Conservation (phyloP, 1,140 invertebrate species). For the Macrosteles quadrilineatus region DNA sequence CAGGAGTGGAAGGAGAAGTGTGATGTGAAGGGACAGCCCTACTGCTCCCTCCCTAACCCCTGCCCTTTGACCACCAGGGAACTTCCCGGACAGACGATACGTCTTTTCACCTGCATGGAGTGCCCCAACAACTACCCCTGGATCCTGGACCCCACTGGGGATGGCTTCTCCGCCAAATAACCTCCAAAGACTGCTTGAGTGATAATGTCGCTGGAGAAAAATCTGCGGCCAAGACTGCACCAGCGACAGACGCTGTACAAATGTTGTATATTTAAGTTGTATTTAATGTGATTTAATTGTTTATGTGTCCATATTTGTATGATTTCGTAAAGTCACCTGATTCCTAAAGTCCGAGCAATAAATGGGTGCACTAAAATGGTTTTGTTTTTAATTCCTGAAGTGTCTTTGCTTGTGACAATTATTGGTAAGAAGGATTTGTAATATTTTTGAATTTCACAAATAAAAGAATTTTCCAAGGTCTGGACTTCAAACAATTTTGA, state of each 20-base stretch:
- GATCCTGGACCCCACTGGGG: slow-evolving; percentile 92
- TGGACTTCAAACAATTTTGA: too few relatives aligned
- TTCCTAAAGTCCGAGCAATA: too few relatives aligned
- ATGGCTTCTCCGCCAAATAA: slow-evolving; percentile 79
- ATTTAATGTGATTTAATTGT: neutral
- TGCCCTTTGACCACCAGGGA: slow-evolving; percentile 88
- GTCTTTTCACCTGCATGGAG: slow-evolving; percentile 93
- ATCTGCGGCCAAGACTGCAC: neutral
- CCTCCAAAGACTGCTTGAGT: neutral
- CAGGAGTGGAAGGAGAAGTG: slow-evolving; percentile 95
- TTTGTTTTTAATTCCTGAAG: too few relatives aligned
- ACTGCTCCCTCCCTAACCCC: slow-evolving; percentile 88
- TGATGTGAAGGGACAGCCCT: slow-evolving; percentile 90
- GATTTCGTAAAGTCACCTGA: neutral
- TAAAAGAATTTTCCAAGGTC: too few relatives aligned
- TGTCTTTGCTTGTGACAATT: too few relatives aligned
- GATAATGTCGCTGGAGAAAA: neutral
- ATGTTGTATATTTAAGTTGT: slow-evolving; percentile 11
- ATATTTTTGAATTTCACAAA: too few relatives aligned
- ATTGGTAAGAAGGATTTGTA: too few relatives aligned
- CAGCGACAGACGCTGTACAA: neutral
- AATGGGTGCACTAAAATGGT: too few relatives aligned
- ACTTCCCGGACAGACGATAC: slow-evolving; percentile 86
- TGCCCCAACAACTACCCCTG: slow-evolving; percentile 95
- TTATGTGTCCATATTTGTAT: slow-evolving; percentile 12